phyloP scores from a whole-genome alignment of 2,888 invertebrate species.

The Cryptosula pallasiana region DNA sequence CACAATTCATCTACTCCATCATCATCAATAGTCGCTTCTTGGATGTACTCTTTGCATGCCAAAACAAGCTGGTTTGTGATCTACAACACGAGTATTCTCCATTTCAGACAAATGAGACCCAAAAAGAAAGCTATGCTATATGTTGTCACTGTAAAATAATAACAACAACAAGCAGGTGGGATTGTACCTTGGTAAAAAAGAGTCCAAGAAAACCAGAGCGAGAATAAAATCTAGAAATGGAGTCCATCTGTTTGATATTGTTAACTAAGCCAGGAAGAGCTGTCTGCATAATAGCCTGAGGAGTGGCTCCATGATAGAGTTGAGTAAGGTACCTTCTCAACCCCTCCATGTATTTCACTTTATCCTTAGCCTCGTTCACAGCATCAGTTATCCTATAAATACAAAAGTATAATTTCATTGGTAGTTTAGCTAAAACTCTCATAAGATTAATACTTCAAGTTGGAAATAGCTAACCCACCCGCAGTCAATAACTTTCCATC shows the following conservation, averaged over 20 bases:
- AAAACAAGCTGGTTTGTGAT: constrained; percentile 52
- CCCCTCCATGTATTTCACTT: constrained; percentile 52
- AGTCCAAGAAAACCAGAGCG: constrained; percentile 50
- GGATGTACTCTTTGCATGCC: constrained; percentile 49
- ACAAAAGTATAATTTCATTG: not conserved
- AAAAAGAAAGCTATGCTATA: not conserved
- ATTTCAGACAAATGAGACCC: not conserved
- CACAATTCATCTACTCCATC: constrained; percentile 44
- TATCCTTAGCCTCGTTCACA: constrained; percentile 53
- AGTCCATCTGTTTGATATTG: constrained; percentile 51
- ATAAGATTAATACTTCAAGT: too few species aligned
- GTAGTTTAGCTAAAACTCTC: too few species aligned
- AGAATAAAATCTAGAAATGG: constrained; percentile 50
- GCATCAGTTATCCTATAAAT: constrained; percentile 50
- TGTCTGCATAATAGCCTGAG: constrained; percentile 42
- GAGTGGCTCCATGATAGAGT: constrained; percentile 47
- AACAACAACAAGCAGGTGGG: not conserved
- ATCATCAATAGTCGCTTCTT: constrained; percentile 36
- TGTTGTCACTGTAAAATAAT: not conserved
- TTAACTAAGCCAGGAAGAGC: constrained; percentile 49
- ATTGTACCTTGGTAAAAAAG: constrained; percentile 46
- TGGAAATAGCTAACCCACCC: constrained; percentile 43
- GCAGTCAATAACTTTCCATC: constrained; percentile 51
- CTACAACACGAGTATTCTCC: constrained; percentile 35
- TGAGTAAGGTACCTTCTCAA: constrained; percentile 47